Conservation (phyloP, 2,113 vertebrate species). For the Pangasianodon hypophthalmus region DNA sequence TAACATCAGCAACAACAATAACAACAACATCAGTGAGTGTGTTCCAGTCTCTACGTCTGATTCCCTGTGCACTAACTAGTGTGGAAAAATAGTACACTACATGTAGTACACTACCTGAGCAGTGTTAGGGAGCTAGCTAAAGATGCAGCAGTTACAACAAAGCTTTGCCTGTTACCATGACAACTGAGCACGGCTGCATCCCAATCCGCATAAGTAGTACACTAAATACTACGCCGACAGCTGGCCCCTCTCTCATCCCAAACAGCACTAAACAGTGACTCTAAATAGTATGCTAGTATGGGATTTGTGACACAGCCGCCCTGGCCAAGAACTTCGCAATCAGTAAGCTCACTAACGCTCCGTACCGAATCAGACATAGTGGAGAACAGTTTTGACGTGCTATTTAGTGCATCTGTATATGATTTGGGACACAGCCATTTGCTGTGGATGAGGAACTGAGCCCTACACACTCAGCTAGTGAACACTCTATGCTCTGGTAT, state of each 20-base stretch:
- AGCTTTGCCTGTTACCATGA: neutral
- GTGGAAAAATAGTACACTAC: neutral
- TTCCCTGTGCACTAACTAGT: neutral
- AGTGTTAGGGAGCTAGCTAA: neutral
- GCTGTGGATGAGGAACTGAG: neutral
- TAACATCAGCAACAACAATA: neutral
- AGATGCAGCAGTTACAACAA: neutral
- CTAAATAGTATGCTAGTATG: neutral
- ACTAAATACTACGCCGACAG: neutral
- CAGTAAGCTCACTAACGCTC: neutral
- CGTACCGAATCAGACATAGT: neutral
- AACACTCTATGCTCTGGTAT: neutral
- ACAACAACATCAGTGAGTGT: neutral
- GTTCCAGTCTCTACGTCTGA: neutral
- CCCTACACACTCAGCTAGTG: neutral
- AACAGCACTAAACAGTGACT: neutral
- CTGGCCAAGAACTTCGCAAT: neutral
- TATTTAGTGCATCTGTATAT: neutral
- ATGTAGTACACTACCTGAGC: constrained; percentile 3
- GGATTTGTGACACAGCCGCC: neutral
- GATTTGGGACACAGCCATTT: neutral
- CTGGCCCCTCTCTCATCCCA: neutral
- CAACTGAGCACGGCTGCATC: neutral
- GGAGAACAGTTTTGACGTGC: neutral
- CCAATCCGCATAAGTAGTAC: neutral